Evolutionary conservation across 2,888 invertebrate genomes (phyloP).

Genomic region (Protonemura montana): DNA sequence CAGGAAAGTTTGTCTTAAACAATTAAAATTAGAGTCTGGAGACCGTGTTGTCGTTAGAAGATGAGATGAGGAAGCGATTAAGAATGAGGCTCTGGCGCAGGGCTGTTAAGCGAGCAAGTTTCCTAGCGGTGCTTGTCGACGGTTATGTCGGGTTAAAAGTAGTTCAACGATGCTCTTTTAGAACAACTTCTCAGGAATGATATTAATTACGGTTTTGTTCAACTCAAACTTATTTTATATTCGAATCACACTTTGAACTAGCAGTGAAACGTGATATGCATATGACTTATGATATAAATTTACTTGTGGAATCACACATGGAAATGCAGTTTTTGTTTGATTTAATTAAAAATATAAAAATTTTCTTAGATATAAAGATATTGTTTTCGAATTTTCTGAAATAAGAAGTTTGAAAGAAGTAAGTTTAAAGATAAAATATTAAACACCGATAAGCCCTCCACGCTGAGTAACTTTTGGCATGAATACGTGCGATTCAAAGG

Average conservation of each 20-base stretch:
- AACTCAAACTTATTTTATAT: neutral
- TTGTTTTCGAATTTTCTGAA: no score
- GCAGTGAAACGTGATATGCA: no score
- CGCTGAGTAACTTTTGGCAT: no score
- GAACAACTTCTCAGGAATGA: neutral
- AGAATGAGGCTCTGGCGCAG: neutral
- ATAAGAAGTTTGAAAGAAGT: no score
- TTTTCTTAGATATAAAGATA: no score
- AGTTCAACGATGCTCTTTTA: neutral
- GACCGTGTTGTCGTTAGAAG: slow-evolving; percentile 22
- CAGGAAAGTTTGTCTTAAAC: neutral
- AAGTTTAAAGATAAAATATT: no score
- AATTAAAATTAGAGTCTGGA: slow-evolving; percentile 19
- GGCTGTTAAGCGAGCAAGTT: neutral
- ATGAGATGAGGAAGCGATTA: slow-evolving; percentile 9
- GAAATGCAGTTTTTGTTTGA: no score
- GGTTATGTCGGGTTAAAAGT: neutral
- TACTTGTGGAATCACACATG: no score
- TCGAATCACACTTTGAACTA: neutral
- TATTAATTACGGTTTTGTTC: neutral
- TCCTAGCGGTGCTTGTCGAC: neutral
- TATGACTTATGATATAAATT: no score
- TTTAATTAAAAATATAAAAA: no score
- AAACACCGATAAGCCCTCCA: no score
- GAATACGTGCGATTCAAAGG: no score